A percentile compares a stretch with the other conserved stretches of the same genome.
Evolutionary conservation across 2,113 vertebrate genomes (phyloP).

Genomic region (Gadus chalcogrammus): DNA sequence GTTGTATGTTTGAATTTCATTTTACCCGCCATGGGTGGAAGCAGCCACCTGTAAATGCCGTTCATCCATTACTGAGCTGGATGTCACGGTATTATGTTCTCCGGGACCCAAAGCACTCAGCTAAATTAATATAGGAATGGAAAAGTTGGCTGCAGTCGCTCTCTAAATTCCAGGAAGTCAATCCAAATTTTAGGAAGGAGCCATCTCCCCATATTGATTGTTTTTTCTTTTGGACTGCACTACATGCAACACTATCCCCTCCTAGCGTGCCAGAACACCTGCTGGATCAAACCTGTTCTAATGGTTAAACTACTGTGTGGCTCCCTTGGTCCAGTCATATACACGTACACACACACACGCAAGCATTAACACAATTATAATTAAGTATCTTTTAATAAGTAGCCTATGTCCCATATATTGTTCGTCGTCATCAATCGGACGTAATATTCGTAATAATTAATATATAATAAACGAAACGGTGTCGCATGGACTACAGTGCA

Average conservation of each 20-base stretch:
- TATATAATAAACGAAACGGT: too few relatives aligned
- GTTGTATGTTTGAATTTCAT: slow-evolving; percentile 10
- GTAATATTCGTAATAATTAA: too few relatives aligned
- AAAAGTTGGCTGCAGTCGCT: slow-evolving; percentile 46
- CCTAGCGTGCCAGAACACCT: too few relatives aligned
- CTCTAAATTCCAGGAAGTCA: slow-evolving; percentile 57
- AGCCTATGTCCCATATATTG: too few relatives aligned
- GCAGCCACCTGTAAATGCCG: too few relatives aligned
- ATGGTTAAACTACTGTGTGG: too few relatives aligned
- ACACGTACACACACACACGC: not conserved
- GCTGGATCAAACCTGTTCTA: not conserved
- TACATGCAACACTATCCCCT: not conserved
- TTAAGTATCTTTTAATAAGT: not conserved
- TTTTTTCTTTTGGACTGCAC: slow-evolving; percentile 22
- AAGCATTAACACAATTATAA: not conserved
- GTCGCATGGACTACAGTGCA: too few relatives aligned
- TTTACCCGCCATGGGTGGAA: not conserved
- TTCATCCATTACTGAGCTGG: too few relatives aligned
- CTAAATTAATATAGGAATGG: slow-evolving; percentile 49
- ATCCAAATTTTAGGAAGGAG: slow-evolving; percentile 60
- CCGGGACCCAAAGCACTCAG: slow-evolving; percentile 18
- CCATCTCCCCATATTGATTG: slow-evolving; percentile 36
- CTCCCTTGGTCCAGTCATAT: not conserved
- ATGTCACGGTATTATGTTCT: too few relatives aligned
- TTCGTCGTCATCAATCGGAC: too few relatives aligned